These are phyloP conservation scores for Brienomyrus brachyistius DNA, from an alignment of 2,113 vertebrate genomes.

Conservation along the genomic window DNA sequence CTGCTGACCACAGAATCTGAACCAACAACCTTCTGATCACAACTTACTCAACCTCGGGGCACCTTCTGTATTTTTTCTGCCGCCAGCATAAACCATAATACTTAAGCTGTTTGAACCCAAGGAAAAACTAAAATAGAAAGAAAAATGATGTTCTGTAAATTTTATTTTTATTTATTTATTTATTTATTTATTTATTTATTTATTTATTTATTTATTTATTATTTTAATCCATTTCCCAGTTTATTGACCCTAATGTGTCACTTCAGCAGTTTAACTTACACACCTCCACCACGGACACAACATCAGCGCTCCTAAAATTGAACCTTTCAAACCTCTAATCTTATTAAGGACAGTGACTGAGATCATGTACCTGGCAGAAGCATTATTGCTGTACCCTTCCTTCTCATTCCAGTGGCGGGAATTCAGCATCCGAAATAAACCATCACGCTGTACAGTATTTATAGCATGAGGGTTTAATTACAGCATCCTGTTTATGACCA, in stretches of 20 bases:
- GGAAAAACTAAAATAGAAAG: neutral
- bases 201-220: too few relatives aligned
- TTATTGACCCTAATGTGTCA: neutral
- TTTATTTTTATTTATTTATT: neutral
- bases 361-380: neutral
- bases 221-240: neutral
- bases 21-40: neutral
- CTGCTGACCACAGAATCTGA: neutral
- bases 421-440: constrained; percentile 47
- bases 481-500: constrained; percentile 48
- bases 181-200: too few relatives aligned
- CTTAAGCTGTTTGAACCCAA: neutral
- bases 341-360: neutral
- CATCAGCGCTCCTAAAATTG: neutral
- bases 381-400: neutral
- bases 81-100: neutral
- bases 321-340: neutral
- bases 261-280: neutral
- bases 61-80: neutral
- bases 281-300: neutral
- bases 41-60: neutral
- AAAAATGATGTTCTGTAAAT: neutral
- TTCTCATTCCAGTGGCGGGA: neutral
- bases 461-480: constrained; percentile 40
- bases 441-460: constrained; percentile 36